These are phyloP conservation scores for Perca fluviatilis DNA, from an alignment of 2,113 vertebrate species.

Conservation along the genomic window DNA sequence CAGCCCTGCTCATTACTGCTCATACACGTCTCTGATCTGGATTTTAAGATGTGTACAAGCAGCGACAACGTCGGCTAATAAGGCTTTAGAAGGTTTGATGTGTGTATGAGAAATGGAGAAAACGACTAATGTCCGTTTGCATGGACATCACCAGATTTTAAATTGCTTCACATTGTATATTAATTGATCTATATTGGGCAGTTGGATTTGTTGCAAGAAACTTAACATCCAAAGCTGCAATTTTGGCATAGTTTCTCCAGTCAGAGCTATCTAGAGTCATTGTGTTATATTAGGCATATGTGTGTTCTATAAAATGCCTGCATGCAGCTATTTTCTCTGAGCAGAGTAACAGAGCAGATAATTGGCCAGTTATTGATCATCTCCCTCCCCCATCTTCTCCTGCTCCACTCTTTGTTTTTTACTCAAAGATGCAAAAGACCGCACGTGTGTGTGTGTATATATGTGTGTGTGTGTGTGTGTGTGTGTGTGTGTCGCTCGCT, in stretches of 20 bases:
- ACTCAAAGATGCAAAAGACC: conserved; percentile 28
- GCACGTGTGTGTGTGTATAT: conserved; percentile 17
- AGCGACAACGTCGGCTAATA: not conserved
- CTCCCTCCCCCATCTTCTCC: conserved; percentile 51
- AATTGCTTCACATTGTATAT: not conserved
- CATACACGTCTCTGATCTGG: not conserved
- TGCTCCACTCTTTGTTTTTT: conserved; percentile 37
- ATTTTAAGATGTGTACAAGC: not conserved
- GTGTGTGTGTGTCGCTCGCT: conserved; percentile 24
- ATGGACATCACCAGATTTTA: not conserved
- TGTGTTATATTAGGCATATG: not conserved
- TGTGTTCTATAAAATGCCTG: conserved; percentile 22
- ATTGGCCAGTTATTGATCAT: conserved; percentile 69
- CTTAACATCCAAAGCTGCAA: not conserved
- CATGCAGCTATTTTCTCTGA: conserved; percentile 26
- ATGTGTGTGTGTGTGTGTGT: conserved; percentile 44
- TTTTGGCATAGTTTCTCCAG: not conserved
- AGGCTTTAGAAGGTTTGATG: not conserved
- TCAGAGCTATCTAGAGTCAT: not conserved
- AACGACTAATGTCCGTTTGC: not conserved
- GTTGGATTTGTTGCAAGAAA: conserved; percentile 5
- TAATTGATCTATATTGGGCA: not conserved
- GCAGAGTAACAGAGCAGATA: conserved; percentile 47
- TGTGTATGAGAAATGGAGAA: not conserved
- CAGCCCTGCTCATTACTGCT: not conserved